These are phyloP conservation scores for Orthosia gracilis DNA, from an alignment of 2,888 invertebrate genomes.

Conservation along the genomic window DNA sequence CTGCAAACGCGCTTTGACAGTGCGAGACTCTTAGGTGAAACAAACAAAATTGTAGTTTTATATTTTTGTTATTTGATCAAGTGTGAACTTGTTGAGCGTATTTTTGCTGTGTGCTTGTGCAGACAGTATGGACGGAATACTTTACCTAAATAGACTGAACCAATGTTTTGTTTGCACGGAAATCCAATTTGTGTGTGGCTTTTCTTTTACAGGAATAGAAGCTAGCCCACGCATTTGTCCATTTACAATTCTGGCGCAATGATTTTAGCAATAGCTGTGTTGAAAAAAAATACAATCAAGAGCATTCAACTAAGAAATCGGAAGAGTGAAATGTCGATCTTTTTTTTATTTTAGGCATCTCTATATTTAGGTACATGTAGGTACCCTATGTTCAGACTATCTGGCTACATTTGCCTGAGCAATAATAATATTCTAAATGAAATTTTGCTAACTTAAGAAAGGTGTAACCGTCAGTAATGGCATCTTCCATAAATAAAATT, in stretches of 20 bases:
- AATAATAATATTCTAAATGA: too few relatives aligned
- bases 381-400: too few relatives aligned
- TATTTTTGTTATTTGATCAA: conserved; percentile 24
- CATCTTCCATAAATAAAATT: not conserved
- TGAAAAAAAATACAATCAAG: not conserved
- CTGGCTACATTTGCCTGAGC: too few relatives aligned
- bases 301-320: not conserved
- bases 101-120: not conserved
- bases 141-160: too few relatives aligned
- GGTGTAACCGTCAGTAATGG: not conserved
- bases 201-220: not conserved
- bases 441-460: not conserved
- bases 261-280: not conserved
- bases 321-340: too few relatives aligned
- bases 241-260: not conserved
- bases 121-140: too few relatives aligned
- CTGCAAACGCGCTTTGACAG: conserved; percentile 34
- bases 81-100: not conserved
- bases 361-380: too few relatives aligned
- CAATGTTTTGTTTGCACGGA: not conserved
- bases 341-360: too few relatives aligned
- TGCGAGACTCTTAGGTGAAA: conserved; percentile 19
- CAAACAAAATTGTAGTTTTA: conserved; percentile 41
- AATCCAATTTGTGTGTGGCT: not conserved
- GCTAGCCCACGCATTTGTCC: not conserved